Evolutionary conservation across 2,797 vertebrate genomes (phyloP).

Genomic region (Chiroxiphia lanceolata): DNA sequence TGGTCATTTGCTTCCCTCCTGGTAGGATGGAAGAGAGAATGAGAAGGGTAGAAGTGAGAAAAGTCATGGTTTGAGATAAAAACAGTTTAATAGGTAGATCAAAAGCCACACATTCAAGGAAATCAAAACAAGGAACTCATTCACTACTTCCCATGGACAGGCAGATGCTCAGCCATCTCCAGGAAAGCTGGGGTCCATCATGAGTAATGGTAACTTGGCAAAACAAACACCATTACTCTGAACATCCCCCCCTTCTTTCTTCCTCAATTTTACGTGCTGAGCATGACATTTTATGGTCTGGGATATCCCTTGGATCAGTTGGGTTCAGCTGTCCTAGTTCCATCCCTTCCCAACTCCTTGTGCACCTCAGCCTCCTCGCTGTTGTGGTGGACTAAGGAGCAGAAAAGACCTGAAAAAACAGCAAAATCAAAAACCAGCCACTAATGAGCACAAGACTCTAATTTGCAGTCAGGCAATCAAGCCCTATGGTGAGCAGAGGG

Average conservation of each 20-base stretch:
- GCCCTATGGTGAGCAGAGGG: neutral
- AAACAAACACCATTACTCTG: accelerated
- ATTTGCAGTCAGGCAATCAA: neutral
- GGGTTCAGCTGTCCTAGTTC: neutral
- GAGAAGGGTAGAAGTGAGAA: neutral
- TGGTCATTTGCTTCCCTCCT: accelerated
- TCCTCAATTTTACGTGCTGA: neutral
- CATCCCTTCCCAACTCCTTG: neutral
- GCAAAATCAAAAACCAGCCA: neutral
- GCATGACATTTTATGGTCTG: neutral
- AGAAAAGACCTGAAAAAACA: neutral
- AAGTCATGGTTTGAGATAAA: neutral
- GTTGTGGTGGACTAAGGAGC: neutral
- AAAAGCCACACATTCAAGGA: neutral
- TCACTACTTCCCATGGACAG: neutral
- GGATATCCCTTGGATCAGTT: neutral
- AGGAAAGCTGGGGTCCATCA: neutral
- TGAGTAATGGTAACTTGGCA: neutral
- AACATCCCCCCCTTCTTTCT: neutral
- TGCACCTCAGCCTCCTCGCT: accelerated
- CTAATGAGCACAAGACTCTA: neutral
- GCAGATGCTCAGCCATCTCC: neutral
- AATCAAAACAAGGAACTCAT: neutral
- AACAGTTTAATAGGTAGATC: neutral
- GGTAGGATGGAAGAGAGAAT: neutral